Base-by-base conservation (phyloP, 1,140 invertebrate genomes). In the Acromyrmex heyeri region DNA sequence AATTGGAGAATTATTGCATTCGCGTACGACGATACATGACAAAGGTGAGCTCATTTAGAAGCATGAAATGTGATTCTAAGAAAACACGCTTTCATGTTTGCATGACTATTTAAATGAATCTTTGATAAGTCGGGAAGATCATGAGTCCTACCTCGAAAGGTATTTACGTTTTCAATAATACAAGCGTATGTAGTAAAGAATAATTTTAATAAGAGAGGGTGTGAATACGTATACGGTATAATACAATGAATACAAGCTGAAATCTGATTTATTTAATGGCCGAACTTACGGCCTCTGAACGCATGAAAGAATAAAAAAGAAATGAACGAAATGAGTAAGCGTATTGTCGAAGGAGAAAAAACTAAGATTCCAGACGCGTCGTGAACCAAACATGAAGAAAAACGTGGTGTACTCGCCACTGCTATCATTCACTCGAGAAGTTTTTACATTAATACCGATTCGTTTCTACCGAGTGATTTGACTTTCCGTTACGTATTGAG, bases 161-260 rank as follows among this genome's bases (percentile, higher is more conserved):
- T 14, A 76, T 55, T 76, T 76, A 75, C 30, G 73, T 76, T 76
- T 76, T 24, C 50, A 53, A 75, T 76, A 76, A 75, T 57, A 75
- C 72, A 21, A 75, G 53, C 53, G 57, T 48, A 67, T 67, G 34
- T 44, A 67, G 64, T 21, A 67, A 67, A 72, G 34, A 72, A 48
- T 72, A 72, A 72, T 50, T 50, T 72, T 50, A 72, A 24, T 72
- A 24, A 53, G 34, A 27, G 44, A 72, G 38, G 38, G 65, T 48
- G 65, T 48, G 38, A 73, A 57, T 73, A 73, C 24, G 70, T 75
- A 73, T 59, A 69, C 72, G 55, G 55, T 75, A 57, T 1, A 30
- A 30, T 57, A 59, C 3, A 4, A 75, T 24, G n/a, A 21, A 75
- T 69, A 59, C n/a, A 24, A 75, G 55, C n/a, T 30, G 7, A 76